Percentiles rank a stretch among this genome's conserved stretches.
Evolutionary conservation across 2,113 vertebrate genomes (phyloP).

Genomic region (Glaucomys volans): DNA sequence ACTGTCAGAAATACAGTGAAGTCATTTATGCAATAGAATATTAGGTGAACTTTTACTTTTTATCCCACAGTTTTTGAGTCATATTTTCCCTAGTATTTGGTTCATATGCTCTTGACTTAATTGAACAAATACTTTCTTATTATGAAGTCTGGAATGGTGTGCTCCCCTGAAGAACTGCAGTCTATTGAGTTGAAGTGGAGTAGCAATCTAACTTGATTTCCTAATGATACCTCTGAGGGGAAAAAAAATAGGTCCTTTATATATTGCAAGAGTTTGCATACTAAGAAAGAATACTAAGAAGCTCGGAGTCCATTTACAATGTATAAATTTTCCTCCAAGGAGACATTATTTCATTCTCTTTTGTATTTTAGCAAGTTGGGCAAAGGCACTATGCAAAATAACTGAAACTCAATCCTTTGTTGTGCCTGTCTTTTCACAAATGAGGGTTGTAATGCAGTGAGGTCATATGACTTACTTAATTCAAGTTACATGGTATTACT

Average conservation of each 20-base stretch:
- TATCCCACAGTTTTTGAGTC: background rate
- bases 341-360: background rate
- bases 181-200: background rate
- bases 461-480: background rate
- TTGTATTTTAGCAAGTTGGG: background rate
- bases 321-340: slow-evolving; percentile 26
- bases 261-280: background rate
- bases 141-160: slow-evolving; percentile 10
- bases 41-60: slow-evolving; percentile 1
- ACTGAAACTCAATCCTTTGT: slow-evolving; percentile 13
- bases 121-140: slow-evolving; percentile 39
- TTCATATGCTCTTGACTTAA: slow-evolving; percentile 33
- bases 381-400: background rate
- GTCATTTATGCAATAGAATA: slow-evolving; percentile 7
- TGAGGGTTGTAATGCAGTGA: background rate
- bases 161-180: background rate
- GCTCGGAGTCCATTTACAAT: background rate
- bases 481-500: background rate
- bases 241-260: background rate
- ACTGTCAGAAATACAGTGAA: background rate
- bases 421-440: background rate
- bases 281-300: slow-evolving; percentile 59
- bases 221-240: background rate
- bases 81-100: background rate
- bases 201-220: slow-evolving; percentile 53